Evolutionary conservation across 2,797 vertebrate genomes (phyloP).

Genomic region (Channa striata): DNA sequence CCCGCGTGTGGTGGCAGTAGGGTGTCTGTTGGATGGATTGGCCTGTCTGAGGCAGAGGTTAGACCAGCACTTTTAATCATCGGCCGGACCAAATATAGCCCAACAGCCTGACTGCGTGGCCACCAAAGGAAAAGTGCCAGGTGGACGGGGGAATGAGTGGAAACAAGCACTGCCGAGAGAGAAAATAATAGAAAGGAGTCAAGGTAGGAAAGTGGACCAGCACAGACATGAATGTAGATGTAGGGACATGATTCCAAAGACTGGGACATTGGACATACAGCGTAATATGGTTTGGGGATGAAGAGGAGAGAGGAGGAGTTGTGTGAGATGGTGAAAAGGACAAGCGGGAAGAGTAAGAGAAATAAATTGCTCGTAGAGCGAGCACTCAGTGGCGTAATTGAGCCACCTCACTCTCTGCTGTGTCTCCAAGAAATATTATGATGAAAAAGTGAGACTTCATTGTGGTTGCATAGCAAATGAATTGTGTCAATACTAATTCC

Average conservation of each 20-base stretch:
- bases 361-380: slow-evolving; percentile 66
- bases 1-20: slow-evolving; percentile 76
- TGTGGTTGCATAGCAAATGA: slow-evolving; percentile 80
- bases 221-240: slow-evolving; percentile 48
- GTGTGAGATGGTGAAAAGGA: slow-evolving; percentile 34
- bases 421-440: slow-evolving; percentile 70
- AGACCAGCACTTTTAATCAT: slow-evolving; percentile 88
- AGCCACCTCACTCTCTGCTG: slow-evolving; percentile 63
- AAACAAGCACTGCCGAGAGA: slow-evolving; percentile 29
- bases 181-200: slow-evolving; percentile 9
- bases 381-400: slow-evolving; percentile 62
- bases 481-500: slow-evolving; percentile 83
- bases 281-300: not conserved
- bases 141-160: slow-evolving; percentile 55
- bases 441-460: slow-evolving; percentile 76
- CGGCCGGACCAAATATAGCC: slow-evolving; percentile 85
- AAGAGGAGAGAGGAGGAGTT: slow-evolving; percentile 25
- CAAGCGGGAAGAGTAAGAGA: slow-evolving; percentile 45
- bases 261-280: not conserved
- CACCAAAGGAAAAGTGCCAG: slow-evolving; percentile 47
- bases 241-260: slow-evolving; percentile 34
- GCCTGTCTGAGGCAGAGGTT: slow-evolving; percentile 86
- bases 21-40: slow-evolving; percentile 87
- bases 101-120: slow-evolving; percentile 61
- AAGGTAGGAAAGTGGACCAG: slow-evolving; percentile 26